Evolutionary conservation across 2,888 invertebrate genomes (phyloP).

Genomic region (Noctua pronuba): DNA sequence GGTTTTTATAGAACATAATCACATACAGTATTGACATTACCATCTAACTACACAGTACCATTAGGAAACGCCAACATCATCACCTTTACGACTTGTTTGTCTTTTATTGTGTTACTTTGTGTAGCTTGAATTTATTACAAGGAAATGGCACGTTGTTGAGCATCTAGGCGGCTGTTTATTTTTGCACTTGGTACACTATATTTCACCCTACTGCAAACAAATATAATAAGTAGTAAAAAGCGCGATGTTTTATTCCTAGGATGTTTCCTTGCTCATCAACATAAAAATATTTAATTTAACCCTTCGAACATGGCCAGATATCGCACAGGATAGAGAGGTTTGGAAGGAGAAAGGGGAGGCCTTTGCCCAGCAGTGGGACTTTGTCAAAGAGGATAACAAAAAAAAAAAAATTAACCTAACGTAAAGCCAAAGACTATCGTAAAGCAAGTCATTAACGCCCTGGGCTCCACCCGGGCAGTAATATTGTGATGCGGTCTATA

Average conservation of each 20-base stretch:
- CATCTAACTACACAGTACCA: neutral
- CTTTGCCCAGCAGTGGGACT: too few relatives aligned
- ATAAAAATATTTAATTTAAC: neutral
- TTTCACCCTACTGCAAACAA: neutral
- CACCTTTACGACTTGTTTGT: slow-evolving; percentile 39
- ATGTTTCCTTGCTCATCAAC: neutral
- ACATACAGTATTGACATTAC: neutral
- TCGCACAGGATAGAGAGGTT: too few relatives aligned
- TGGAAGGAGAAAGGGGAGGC: too few relatives aligned
- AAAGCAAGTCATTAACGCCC: too few relatives aligned
- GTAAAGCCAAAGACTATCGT: too few relatives aligned
- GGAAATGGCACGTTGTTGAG: slow-evolving; percentile 8
- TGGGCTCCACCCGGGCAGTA: too few relatives aligned
- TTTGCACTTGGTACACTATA: neutral
- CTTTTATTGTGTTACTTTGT: slow-evolving; percentile 40
- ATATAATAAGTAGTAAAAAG: neutral
- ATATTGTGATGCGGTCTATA: too few relatives aligned
- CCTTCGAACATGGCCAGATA: too few relatives aligned
- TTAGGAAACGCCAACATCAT: slow-evolving; percentile 31
- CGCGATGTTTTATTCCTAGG: neutral
- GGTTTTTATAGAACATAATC: slow-evolving; percentile 44
- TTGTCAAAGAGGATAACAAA: too few relatives aligned
- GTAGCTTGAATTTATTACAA: slow-evolving; percentile 20
- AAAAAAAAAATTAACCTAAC: too few relatives aligned
- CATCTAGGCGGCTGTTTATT: slow-evolving; percentile 12